Conservation (phyloP, 2,113 vertebrate genomes). For the Ceyx margarethae region DNA sequence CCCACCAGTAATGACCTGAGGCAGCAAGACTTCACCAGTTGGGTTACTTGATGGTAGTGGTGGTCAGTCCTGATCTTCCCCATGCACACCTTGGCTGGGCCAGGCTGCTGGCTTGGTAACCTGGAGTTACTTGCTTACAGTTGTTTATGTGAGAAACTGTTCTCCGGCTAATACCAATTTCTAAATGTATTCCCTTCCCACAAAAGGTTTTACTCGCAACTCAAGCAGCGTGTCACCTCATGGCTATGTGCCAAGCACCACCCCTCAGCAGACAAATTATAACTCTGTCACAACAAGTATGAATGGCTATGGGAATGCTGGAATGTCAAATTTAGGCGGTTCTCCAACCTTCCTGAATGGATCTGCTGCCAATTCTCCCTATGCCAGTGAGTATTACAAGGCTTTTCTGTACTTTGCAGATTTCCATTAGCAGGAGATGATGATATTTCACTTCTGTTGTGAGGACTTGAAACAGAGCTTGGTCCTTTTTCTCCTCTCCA, state of each 20-base stretch:
- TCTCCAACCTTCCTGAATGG: constrained; percentile 97
- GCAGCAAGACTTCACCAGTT: background rate
- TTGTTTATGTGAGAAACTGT: background rate
- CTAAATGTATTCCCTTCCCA: constrained; percentile 22
- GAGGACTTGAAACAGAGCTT: background rate
- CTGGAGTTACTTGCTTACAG: background rate
- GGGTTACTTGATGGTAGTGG: background rate
- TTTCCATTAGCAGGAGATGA: background rate
- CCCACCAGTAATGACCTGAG: background rate
- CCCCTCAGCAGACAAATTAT: constrained; percentile 96
- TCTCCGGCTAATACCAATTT: background rate
- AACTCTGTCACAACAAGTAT: constrained; percentile 95
- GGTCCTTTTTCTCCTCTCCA: background rate
- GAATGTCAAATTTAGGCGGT: constrained; percentile 96
- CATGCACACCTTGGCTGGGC: fast-evolving
- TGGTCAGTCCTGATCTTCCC: background rate
- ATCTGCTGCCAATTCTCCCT: constrained; percentile 97
- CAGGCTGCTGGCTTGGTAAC: background rate
- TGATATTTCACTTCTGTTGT: background rate
- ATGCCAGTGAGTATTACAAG: constrained; percentile 89
- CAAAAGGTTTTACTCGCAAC: constrained; percentile 93
- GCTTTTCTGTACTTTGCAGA: background rate
- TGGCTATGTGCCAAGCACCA: constrained; percentile 95
- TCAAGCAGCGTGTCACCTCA: constrained; percentile 97
- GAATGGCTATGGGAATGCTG: constrained; percentile 93